A percentile compares a stretch with the other conserved stretches of the same genome.
Evolutionary conservation across 2,888 invertebrate genomes (phyloP).

Genomic region (Arrhopalites spinosus): DNA sequence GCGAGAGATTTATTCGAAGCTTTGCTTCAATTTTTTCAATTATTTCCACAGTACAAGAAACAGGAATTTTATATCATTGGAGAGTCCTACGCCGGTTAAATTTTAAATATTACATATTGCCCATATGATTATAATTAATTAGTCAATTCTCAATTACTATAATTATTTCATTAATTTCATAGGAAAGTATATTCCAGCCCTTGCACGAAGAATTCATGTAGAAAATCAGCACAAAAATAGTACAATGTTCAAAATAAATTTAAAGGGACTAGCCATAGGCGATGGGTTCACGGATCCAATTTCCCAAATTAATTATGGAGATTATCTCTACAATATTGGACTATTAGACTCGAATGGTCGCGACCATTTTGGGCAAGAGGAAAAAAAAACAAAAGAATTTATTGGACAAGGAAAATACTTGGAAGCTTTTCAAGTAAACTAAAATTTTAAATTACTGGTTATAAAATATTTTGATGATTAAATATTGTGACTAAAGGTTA

Average conservation of each 20-base stretch:
- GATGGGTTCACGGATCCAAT: background rate
- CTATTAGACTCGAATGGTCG: conserved; percentile 70
- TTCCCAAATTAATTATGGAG: conserved; percentile 59
- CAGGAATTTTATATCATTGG: background rate
- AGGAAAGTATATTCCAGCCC: background rate
- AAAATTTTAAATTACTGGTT: background rate
- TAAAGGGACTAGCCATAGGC: background rate
- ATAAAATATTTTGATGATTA: background rate
- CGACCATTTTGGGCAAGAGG: conserved; percentile 66
- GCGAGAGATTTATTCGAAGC: background rate
- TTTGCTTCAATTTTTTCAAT: background rate
- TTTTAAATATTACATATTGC: too few relatives aligned
- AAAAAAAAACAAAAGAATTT: conserved; percentile 66
- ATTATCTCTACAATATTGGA: conserved; percentile 79
- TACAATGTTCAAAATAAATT: background rate
- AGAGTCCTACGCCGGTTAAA: background rate
- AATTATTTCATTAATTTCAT: too few relatives aligned
- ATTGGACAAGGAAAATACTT: conserved; percentile 70
- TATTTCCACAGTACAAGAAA: background rate
- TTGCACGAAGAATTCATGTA: background rate
- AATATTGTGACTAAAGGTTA: conserved; percentile 58
- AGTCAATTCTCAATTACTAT: too few relatives aligned
- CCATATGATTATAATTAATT: too few relatives aligned
- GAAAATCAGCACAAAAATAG: background rate
- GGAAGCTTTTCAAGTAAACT: conserved; percentile 69